A percentile compares a stretch with the other conserved stretches of the same genome.
phyloP scores from a whole-genome alignment of 2,797 vertebrate genomes.

The Rhinella marina region DNA sequence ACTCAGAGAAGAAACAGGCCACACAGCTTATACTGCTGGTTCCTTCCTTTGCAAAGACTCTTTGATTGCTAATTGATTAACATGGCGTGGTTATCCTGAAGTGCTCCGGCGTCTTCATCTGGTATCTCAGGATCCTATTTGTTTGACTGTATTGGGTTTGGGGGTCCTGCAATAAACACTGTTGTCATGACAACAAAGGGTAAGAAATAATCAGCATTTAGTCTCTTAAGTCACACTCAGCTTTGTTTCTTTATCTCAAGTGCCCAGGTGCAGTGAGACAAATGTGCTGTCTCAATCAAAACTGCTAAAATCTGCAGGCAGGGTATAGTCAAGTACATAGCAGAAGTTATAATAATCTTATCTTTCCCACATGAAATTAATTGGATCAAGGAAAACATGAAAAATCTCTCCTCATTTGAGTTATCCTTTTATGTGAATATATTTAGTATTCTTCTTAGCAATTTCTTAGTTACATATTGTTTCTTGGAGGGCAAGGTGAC shows the following conservation, averaged over 20 bases:
- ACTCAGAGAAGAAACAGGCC: not conserved
- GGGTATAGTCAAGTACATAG: not conserved
- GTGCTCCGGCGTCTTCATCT: slow-evolving; percentile 19
- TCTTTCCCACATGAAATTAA: not conserved
- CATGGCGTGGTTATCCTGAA: slow-evolving; percentile 18
- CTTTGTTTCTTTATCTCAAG: not conserved
- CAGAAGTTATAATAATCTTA: not conserved
- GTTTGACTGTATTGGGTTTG: slow-evolving; percentile 20
- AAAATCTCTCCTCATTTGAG: not conserved
- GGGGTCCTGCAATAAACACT: not conserved
- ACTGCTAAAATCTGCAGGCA: not conserved
- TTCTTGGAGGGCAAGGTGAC: not conserved
- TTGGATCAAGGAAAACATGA: not conserved
- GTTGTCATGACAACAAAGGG: slow-evolving; percentile 50
- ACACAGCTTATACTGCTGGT: not conserved
- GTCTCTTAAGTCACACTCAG: not conserved
- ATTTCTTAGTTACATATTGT: not conserved
- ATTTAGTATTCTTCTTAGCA: not conserved
- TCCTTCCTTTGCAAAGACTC: not conserved
- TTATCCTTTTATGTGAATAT: not conserved
- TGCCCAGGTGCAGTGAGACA: not conserved
- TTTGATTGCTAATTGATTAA: slow-evolving; percentile 29
- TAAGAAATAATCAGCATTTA: slow-evolving; percentile 24
- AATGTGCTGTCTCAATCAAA: not conserved
- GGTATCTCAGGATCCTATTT: slow-evolving; percentile 43